Evolutionary conservation across 23 tunicate species (phyloP).

Genomic region (Trididemnum miniatum): DNA sequence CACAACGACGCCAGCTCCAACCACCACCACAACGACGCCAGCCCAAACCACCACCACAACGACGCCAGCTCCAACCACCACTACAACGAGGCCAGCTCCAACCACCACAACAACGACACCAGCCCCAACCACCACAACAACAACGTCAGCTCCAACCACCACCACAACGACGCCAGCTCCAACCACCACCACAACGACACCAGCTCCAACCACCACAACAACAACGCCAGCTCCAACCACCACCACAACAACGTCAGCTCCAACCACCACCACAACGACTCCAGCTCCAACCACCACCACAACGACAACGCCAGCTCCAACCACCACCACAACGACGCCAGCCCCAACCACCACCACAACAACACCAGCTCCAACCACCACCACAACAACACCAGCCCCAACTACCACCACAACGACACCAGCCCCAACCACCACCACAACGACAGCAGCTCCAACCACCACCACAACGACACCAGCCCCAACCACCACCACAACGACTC

Average conservation of each 20-base stretch:
- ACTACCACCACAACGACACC: constrained; percentile 16
- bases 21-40: constrained; percentile 17
- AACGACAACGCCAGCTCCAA: constrained; percentile 5
- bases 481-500: no score
- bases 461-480: no score
- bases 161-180: constrained; percentile 11
- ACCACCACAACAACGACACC: constrained; percentile 24
- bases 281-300: constrained; percentile 20
- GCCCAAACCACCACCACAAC: constrained; percentile 22
- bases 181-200: background rate
- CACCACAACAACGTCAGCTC: background rate
- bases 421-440: background rate
- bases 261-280: constrained; percentile 5
- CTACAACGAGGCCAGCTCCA: no score
- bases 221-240: no score
- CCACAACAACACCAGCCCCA: constrained; percentile 1
- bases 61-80: constrained; percentile 4
- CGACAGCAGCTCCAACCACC: background rate
- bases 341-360: constrained; percentile 20
- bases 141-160: constrained; percentile 3
- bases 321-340: constrained; percentile 19
- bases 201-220: background rate
- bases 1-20: constrained; percentile 9
- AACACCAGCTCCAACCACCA: constrained; percentile 8
- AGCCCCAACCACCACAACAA: constrained; percentile 12